Evolutionary conservation across 2,113 vertebrate genomes (phyloP), one percentile per base, ranked within the genome.

Genomic region (Callorhinus ursinus): DNA sequence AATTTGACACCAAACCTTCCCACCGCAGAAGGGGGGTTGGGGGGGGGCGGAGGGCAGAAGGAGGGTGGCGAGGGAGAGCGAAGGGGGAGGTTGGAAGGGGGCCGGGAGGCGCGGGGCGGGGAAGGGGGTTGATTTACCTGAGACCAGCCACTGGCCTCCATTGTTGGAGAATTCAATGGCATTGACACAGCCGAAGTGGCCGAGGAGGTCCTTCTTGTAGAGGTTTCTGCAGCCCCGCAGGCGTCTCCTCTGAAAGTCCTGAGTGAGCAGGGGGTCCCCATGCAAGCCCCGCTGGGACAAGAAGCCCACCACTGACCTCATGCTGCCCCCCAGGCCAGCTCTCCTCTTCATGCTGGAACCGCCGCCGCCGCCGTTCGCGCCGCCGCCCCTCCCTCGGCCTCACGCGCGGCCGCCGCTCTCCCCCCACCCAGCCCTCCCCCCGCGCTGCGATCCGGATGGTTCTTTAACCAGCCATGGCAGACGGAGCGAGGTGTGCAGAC

Each of bases 131-230:
- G 96, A 96, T 99, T 99, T 99, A 99, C 99, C 99, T 98, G 99
- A 99, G 98, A 99, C 99, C 97, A 99, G 99, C 99, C 99, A 99
- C 98, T 99, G 99, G 79, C 99, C 99, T 98, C 99, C 99, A 99
- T 99, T 99, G 99, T 99, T 99, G 99, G 99, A 99, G 98, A 99
- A 99, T 99, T 99, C 99, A 97, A 99, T 99, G 99, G 99, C 99
- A 99, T 99, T 99, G 99, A 99, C 99, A 98, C 99, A 99, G 98
- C 99, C 99, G 98, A 99, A 99, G 98, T 99, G 99, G 80, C 99
- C 99, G 96, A 99, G 99, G 98, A 99, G 99, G 97, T 99, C 99
- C 98, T 99, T 99, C 99, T 99, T 99, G 99, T 99, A 99, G 98
- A 99, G 99, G 98, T 99, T 99, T 95, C 99, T 99, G 99, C 99